Conservation (phyloP, 53 echinoderm and acorn worm genomes). For the Luidia sarsii region DNA sequence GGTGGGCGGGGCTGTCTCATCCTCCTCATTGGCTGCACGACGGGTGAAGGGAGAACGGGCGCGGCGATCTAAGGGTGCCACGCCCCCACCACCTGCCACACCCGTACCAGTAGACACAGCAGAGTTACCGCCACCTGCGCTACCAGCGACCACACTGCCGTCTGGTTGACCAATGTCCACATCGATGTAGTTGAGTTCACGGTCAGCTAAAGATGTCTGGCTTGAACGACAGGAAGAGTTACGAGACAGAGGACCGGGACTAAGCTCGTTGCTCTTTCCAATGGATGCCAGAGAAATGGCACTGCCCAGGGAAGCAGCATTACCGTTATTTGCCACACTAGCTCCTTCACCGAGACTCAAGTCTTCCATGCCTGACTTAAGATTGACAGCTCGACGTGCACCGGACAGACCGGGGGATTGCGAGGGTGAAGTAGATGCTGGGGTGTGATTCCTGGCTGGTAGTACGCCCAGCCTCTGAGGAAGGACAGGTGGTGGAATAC, state of each 20-base stretch:
- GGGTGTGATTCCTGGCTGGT: slow-evolving; percentile 14
- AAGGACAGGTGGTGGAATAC: slow-evolving; percentile 48
- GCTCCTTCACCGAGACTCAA: slow-evolving; percentile 34
- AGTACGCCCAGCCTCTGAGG: slow-evolving; percentile 23
- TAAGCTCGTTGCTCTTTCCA: slow-evolving; percentile 44
- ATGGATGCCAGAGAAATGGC: slow-evolving; percentile 49
- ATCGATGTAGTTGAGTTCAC: slow-evolving; percentile 92
- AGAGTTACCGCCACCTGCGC: too few relatives aligned
- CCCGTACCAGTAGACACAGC: too few relatives aligned
- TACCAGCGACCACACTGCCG: slow-evolving; percentile 26
- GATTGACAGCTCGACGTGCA: slow-evolving; percentile 19
- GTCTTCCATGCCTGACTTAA: slow-evolving; percentile 53
- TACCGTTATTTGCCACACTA: neutral
- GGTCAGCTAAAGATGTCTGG: slow-evolving; percentile 67
- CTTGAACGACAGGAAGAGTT: slow-evolving; percentile 70
- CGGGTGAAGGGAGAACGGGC: slow-evolving; percentile 78
- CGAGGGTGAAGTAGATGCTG: slow-evolving; percentile 45
- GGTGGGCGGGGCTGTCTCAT: slow-evolving; percentile 69
- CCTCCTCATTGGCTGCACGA: slow-evolving; percentile 70
- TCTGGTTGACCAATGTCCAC: slow-evolving; percentile 81
- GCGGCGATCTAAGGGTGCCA: slow-evolving; percentile 45
- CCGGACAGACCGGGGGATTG: slow-evolving; percentile 30
- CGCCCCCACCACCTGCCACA: slow-evolving; percentile 21
- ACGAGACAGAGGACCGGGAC: slow-evolving; percentile 62
- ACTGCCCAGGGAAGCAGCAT: slow-evolving; percentile 50